Evolutionary conservation across 2,113 vertebrate species (phyloP).

Genomic region (Redunca redunca): DNA sequence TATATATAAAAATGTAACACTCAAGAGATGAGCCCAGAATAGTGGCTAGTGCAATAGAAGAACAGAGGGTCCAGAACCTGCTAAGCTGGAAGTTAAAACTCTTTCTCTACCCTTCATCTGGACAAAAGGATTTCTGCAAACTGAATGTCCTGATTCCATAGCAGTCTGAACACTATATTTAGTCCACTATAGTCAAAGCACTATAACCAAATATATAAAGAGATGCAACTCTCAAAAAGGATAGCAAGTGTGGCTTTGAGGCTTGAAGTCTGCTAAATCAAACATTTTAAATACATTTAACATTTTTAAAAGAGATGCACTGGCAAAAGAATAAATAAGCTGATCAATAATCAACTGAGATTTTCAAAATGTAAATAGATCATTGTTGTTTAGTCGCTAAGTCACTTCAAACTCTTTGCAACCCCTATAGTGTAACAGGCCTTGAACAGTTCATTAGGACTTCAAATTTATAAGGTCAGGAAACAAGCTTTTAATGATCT

Average conservation of each 20-base stretch:
- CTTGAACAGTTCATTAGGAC: neutral
- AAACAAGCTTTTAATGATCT: neutral
- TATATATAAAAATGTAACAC: neutral
- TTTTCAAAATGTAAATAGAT: neutral
- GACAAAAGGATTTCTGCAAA: neutral
- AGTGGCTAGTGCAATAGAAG: neutral
- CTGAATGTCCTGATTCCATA: neutral
- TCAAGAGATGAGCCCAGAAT: neutral
- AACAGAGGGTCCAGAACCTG: neutral
- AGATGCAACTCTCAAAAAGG: neutral
- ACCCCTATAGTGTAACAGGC: neutral
- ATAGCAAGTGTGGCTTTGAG: neutral
- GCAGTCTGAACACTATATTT: neutral
- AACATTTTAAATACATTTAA: neutral
- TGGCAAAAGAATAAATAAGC: neutral
- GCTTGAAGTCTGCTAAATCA: neutral
- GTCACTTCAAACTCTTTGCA: neutral
- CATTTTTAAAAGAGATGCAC: neutral
- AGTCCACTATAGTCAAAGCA: neutral
- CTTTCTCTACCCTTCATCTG: neutral
- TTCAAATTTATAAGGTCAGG: neutral
- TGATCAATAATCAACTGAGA: neutral
- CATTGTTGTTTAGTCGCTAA: neutral
- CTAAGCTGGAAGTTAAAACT: neutral
- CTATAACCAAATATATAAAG: neutral